Evolutionary conservation across 2,113 vertebrate genomes (phyloP).

Genomic region (Albula goreensis): DNA sequence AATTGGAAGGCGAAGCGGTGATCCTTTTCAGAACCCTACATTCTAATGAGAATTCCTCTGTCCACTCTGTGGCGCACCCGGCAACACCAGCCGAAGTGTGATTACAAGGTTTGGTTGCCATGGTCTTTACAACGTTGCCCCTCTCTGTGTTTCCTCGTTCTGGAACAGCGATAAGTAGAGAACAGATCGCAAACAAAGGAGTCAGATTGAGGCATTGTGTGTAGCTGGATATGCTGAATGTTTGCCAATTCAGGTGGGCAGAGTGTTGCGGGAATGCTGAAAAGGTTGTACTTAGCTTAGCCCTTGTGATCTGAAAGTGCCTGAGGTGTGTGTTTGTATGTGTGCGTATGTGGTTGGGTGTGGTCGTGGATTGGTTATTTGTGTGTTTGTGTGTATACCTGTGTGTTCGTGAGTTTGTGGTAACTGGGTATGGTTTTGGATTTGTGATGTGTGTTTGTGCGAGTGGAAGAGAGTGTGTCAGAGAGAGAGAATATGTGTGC

Average conservation of each 20-base stretch:
- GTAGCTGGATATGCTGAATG: neutral
- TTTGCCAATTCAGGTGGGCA: neutral
- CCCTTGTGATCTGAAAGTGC: neutral
- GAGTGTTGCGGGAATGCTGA: neutral
- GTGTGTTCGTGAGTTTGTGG: too few relatives aligned
- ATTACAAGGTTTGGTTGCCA: neutral
- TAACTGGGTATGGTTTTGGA: too few relatives aligned
- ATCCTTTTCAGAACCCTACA: neutral
- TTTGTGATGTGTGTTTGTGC: neutral
- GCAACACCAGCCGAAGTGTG: neutral
- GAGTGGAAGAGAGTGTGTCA: neutral
- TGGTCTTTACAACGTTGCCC: neutral
- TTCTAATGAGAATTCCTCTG: neutral
- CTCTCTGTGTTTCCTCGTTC: neutral
- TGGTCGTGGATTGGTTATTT: neutral
- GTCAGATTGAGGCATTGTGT: neutral
- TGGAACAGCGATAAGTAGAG: neutral
- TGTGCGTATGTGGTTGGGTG: too few relatives aligned
- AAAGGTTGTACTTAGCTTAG: neutral
- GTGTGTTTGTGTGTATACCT: neutral
- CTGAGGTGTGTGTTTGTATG: neutral
- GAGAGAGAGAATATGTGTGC: neutral
- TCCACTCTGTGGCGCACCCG: neutral
- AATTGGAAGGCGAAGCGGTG: neutral
- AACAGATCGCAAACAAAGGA: neutral